Conservation (phyloP, 1,140 invertebrate genomes). For the Drosophila littoralis region DNA sequence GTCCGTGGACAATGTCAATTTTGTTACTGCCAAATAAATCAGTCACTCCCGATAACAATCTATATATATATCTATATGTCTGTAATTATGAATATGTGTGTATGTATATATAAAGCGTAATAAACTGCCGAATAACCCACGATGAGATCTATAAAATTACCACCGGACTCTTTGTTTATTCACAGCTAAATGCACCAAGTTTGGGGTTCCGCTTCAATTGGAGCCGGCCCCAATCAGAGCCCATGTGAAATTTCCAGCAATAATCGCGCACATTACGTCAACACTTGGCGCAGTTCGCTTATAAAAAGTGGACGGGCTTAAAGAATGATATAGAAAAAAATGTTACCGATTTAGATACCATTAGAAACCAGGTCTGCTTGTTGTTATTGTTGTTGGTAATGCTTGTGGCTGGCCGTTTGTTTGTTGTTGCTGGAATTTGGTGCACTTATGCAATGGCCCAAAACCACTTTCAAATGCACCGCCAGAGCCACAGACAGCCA, state of each 20-base stretch:
- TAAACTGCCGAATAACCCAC: conserved; percentile 34
- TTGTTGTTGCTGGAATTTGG: conserved; percentile 62
- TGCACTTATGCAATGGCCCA: conserved; percentile 80
- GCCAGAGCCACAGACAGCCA: conserved; percentile 7
- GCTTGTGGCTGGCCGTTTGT: conserved; percentile 19
- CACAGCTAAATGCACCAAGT: conserved; percentile 26
- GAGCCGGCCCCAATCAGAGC: conserved; percentile 29
- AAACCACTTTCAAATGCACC: conserved; percentile 78
- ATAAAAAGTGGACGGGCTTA: conserved; percentile 21
- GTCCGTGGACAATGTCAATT: conserved; percentile 69
- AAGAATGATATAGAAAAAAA: conserved; percentile 72
- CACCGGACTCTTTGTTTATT: conserved; percentile 8
- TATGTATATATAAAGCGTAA: conserved; percentile 43
- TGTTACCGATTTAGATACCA: conserved; percentile 59
- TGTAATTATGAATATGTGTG: conserved; percentile 16
- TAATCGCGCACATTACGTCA: conserved; percentile 68
- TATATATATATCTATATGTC: conserved; percentile 28
- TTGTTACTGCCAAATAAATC: conserved; percentile 76
- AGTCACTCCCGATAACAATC: conserved; percentile 61
- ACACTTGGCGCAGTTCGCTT: conserved; percentile 15
- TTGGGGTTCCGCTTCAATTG: conserved; percentile 69
- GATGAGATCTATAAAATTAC: conserved; percentile 14
- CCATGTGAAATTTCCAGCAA: conserved; percentile 43
- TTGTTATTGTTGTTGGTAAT: conserved; percentile 37
- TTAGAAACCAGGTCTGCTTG: conserved; percentile 61